Base-by-base conservation (phyloP, 1,140 invertebrate genomes). In the Reticulitermes speratus region DNA sequence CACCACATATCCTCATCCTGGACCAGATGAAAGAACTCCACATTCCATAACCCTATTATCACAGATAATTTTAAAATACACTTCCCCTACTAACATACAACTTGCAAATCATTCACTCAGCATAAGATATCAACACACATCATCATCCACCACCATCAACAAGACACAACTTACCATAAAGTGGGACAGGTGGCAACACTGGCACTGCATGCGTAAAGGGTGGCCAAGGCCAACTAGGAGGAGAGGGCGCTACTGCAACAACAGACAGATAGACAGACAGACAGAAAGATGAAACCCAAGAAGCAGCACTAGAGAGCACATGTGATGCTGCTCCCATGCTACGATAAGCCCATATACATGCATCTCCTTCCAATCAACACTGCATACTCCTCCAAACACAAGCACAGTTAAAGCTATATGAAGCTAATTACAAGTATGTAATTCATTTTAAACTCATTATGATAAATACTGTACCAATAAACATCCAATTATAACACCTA, bases 141-240 rank as follows among this genome's bases (percentile, higher is more conserved):
- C 0, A 30, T 30, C n/a, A n/a, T 30, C 25, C 65, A 75, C 65
- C n/a, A 75, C 65, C 65, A n/a, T 30, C 65, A 75, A 6, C 65
- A 75, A 11, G 25, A 75, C 25, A 65, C 48, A 86, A 91, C 90
- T 91, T 90, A 91, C 90, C 91, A 88, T 90, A 90, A 92, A 93
- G 82, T 82, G 88, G 88, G 90, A 94, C 91, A 90, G 93, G 93
- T 90, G 94, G 94, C 91, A 94, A 91, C 89, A 94, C 94, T 90
- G 93, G 92, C 90, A 94, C 93, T 90, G 93, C 93, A 91, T 94
- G 93, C 89, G 93, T 93, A 89, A 93, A 94, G 89, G 93, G 92
- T 87, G 91, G 90, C 85, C 85, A 52, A 75, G 82, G 85, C 85
- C 81, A 82, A 75, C 85, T 86, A 83, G 85, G 82, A 75, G 85